Evolutionary conservation across 2,888 invertebrate species (phyloP), one percentile per base, ranked within the genome.

Genomic region (Lasioglossum oenotherae): DNA sequence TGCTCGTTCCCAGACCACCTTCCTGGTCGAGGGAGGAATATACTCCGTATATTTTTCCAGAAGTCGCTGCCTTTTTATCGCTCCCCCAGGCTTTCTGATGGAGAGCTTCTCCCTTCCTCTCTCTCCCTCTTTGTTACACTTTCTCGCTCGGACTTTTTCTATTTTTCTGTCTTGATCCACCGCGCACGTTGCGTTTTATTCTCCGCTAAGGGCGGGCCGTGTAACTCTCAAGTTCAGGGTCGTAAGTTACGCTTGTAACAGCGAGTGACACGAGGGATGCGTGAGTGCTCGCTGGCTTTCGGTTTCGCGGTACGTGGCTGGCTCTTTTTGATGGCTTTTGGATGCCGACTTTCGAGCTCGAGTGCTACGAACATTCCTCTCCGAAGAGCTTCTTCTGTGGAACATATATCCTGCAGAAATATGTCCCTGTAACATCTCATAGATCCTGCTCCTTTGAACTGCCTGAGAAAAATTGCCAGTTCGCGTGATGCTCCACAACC

Each of bases 181-280:
- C 60, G 27, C 27, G 60, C 60, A 60, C 35, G 31, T 31, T 35
- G 35, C 72, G 76, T 88, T 88, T 88, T 80, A 84, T 83, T 81
- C 78, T 35, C 57, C 71, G 71, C 78, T 5, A 44, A 46, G 80
- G 80, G 67, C 53, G 69, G 80, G 38, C 60, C 27, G 73, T 81
- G 67, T 84, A 84, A 84, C 81, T 86, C 81, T 82, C 80, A 84
- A 81, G 84, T 88, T 88, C 88, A 88, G 64, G 86, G 80, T 79
- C 74, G 82, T 88, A 88, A 84, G 80, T 87, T 72, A 60, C 71
- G 73, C 64, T 71, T 82, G 73, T 71, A 74, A 49, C 4, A 5
- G n/a, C 31, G 74, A 73, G 38, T 27, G 77, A 75, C 53, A 35
- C 71, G 44, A 38, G 69, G 67, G 35, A 46, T 38, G 77, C 69